Percentiles rank a stretch among this genome's conserved stretches.
Conservation (phyloP, 2,113 vertebrate species). For the Mustela lutreola region DNA sequence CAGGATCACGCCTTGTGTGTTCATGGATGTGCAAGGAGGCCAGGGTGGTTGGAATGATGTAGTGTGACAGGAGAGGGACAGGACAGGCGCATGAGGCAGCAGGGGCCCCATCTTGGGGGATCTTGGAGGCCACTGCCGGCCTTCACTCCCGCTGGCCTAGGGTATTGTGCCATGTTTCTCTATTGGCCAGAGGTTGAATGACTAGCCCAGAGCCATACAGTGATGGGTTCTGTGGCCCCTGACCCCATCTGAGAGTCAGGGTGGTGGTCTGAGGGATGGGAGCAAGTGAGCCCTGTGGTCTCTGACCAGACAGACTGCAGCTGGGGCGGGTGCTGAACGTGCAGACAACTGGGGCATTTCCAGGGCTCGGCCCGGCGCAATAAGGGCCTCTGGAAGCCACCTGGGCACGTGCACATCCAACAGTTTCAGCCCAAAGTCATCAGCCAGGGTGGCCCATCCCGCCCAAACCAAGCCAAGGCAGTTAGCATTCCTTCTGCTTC, state of each 20-base stretch:
- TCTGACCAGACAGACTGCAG: not conserved
- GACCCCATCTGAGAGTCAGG: not conserved
- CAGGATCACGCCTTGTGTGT: not conserved
- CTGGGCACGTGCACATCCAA: not conserved
- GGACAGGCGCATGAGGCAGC: not conserved
- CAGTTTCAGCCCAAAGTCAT: not conserved
- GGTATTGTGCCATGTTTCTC: not conserved
- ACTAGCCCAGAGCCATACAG: not conserved
- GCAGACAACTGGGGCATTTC: not conserved
- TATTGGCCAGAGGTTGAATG: not conserved
- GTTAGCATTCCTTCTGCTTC: not conserved
- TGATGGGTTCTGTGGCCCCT: rapidly evolving
- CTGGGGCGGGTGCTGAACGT: not conserved
- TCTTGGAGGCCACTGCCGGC: not conserved
- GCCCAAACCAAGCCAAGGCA: slow-evolving; percentile 15
- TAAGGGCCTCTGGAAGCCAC: not conserved
- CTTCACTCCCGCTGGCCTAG: not conserved
- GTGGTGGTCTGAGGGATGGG: not conserved
- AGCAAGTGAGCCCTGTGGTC: not conserved
- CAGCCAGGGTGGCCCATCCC: not conserved
- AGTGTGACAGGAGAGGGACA: no score
- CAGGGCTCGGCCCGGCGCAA: not conserved
- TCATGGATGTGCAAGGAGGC: no score
- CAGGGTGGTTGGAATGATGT: not conserved
- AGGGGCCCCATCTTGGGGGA: no score